Evolutionary conservation across 2,797 vertebrate species (phyloP).

Genomic region (Ambastaia sidthimunki): DNA sequence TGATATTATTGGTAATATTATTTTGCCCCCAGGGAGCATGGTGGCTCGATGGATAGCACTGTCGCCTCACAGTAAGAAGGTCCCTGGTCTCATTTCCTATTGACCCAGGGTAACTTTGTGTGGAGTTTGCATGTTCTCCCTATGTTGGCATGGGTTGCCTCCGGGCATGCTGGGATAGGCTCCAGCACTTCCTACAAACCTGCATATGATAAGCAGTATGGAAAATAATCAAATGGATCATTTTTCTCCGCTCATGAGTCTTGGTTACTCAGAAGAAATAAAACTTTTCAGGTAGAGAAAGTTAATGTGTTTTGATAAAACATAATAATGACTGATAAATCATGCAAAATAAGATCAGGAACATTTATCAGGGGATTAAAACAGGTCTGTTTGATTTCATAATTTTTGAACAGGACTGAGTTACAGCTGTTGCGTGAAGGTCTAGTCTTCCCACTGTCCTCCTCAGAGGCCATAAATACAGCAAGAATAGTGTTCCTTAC

Average conservation of each 20-base stretch:
- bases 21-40: not conserved
- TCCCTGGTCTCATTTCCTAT: not conserved
- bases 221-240: not conserved
- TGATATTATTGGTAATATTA: not conserved
- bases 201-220: not conserved
- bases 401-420: not conserved
- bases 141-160: not conserved
- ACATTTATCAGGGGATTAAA: not conserved
- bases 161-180: not conserved
- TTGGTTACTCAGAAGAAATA: not conserved
- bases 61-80: not conserved
- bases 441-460: not conserved
- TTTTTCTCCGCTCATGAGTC: not conserved
- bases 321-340: not conserved
- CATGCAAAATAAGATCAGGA: not conserved
- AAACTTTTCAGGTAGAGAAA: not conserved
- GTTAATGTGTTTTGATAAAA: not conserved
- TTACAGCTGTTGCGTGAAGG: not conserved
- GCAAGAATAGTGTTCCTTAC: constrained; percentile 8
- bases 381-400: not conserved
- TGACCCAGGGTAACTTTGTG: not conserved
- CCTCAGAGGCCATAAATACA: constrained; percentile 2
- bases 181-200: not conserved
- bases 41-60: not conserved
- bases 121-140: not conserved